Evolutionary conservation across 2,888 invertebrate species (phyloP).

Genomic region (Diaprepes abbreviatus): DNA sequence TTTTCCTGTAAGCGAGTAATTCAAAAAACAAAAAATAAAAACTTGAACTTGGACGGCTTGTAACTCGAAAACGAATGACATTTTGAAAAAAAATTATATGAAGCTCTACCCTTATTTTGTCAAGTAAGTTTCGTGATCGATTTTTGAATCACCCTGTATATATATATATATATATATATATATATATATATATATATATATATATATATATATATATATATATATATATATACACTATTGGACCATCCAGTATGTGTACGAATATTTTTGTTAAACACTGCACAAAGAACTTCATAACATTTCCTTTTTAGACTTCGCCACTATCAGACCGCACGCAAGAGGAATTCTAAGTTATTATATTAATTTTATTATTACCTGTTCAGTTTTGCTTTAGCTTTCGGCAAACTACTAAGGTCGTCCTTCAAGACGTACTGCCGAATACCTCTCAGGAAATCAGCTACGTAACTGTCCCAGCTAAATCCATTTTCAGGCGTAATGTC

Average conservation of each 20-base stretch:
- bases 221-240: constrained; percentile 1
- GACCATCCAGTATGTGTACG: background rate
- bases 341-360: no score
- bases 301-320: no score
- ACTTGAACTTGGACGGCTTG: no score
- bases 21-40: no score
- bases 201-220: background rate
- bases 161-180: background rate
- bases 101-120: no score
- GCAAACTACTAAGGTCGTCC: constrained; percentile 77
- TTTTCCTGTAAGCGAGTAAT: no score
- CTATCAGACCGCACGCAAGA: no score
- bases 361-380: background rate
- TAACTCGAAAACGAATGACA: no score
- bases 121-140: no score
- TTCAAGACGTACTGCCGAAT: constrained; percentile 87
- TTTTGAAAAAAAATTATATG: no score
- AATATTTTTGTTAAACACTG: background rate
- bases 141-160: no score
- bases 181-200: constrained; percentile 11
- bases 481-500: constrained; percentile 71
- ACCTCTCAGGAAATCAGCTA: constrained; percentile 86
- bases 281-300: background rate
- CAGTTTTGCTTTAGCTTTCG: constrained; percentile 74
- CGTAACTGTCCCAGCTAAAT: constrained; percentile 84